Conservation (phyloP, 2,113 vertebrate genomes). For the Orycteropus afer region DNA sequence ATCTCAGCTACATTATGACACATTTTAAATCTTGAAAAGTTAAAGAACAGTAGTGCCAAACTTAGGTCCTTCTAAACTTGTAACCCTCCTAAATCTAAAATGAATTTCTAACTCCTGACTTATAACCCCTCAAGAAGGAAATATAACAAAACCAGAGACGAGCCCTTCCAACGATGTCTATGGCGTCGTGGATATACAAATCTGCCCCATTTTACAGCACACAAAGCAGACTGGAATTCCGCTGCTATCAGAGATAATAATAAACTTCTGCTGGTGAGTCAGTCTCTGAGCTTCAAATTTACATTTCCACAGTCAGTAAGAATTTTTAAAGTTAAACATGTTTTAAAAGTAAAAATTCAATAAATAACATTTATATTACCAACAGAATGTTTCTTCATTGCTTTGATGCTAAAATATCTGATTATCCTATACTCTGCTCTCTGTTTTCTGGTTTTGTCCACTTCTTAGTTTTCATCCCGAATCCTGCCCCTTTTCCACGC, state of each 20-base stretch:
- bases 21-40: conserved; percentile 47
- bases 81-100: conserved; percentile 59
- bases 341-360: conserved; percentile 82
- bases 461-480: background rate
- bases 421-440: background rate
- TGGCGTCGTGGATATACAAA: conserved; percentile 72
- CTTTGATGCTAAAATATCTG: conserved; percentile 28
- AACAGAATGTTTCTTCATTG: conserved; percentile 63
- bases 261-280: conserved; percentile 84
- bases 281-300: conserved; percentile 80
- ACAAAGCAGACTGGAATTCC: conserved; percentile 81
- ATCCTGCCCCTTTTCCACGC: background rate
- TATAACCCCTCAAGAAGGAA: conserved; percentile 74
- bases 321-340: conserved; percentile 85
- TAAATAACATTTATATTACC: conserved; percentile 82
- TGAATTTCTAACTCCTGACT: conserved; percentile 75
- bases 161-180: conserved; percentile 43
- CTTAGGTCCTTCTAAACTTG: background rate
- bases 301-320: conserved; percentile 82
- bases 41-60: background rate
- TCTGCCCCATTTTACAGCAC: conserved; percentile 79
- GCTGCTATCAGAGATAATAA: conserved; percentile 83
- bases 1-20: background rate
- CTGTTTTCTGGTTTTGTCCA: conserved; percentile 7
- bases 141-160: conserved; percentile 71